phyloP scores from a whole-genome alignment of 2,113 vertebrate genomes.

The Pholis gunnellus region DNA sequence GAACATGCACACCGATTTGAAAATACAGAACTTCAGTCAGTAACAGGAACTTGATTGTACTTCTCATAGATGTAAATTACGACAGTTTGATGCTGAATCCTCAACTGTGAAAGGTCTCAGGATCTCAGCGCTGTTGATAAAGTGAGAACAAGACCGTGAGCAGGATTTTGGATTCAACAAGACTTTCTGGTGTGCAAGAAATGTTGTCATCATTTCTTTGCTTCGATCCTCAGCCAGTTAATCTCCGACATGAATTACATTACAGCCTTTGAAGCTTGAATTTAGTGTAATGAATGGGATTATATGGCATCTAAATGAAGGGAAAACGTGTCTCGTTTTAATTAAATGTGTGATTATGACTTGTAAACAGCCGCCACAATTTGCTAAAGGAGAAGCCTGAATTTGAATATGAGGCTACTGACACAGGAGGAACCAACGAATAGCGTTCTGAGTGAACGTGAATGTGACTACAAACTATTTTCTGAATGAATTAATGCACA shows the following conservation, averaged over 20 bases:
- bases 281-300: background rate
- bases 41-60: slow-evolving; percentile 1
- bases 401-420: background rate
- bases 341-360: background rate
- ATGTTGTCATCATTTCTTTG: background rate
- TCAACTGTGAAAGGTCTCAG: background rate
- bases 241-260: background rate
- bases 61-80: background rate
- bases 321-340: background rate
- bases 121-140: background rate
- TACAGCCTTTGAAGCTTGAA: background rate
- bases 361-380: slow-evolving; percentile 2
- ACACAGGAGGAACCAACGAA: background rate
- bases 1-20: background rate
- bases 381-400: background rate
- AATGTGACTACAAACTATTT: background rate
- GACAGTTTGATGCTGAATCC: background rate
- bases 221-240: background rate
- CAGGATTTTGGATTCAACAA: background rate
- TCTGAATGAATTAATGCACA: background rate
- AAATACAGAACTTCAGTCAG: slow-evolving; percentile 5
- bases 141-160: background rate
- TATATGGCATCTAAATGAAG: background rate
- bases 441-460: background rate
- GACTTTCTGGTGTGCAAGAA: background rate